Evolutionary conservation across 2,888 invertebrate genomes (phyloP).

Genomic region (Pelosia muscerda): DNA sequence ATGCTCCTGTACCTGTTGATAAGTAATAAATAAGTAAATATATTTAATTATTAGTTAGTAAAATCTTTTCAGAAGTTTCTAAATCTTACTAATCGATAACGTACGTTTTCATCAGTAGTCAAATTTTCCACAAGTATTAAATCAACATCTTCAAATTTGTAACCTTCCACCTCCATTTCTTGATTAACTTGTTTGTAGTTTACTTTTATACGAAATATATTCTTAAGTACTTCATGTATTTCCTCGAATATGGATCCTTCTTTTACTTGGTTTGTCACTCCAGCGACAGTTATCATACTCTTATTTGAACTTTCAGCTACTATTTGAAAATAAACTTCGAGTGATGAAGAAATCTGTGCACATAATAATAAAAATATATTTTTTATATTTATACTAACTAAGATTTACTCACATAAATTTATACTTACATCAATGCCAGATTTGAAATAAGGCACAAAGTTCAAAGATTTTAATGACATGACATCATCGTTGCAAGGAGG

Average conservation of each 20-base stretch:
- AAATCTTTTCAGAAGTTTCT: too few relatives aligned
- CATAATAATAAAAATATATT: neutral
- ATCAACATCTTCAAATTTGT: constrained; percentile 35
- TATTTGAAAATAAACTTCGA: constrained; percentile 53
- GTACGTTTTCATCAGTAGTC: constrained; percentile 43
- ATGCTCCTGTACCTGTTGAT: constrained; percentile 32
- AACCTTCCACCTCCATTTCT: constrained; percentile 13
- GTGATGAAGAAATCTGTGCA: constrained; percentile 40
- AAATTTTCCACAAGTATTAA: constrained; percentile 47
- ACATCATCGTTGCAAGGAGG: constrained; percentile 25
- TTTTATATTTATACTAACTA: neutral
- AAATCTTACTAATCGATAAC: constrained; percentile 6
- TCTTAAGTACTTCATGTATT: constrained; percentile 29
- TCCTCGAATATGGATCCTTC: constrained; percentile 30
- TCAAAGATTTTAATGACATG: constrained; percentile 36
- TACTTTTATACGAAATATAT: constrained; percentile 31
- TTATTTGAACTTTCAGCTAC: constrained; percentile 54
- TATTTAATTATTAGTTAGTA: too few relatives aligned
- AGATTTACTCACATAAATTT: neutral
- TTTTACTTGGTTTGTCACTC: constrained; percentile 28
- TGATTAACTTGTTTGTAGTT: constrained; percentile 34
- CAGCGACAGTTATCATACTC: constrained; percentile 40
- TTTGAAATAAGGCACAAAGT: constrained; percentile 40
- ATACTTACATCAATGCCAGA: constrained; percentile 44
- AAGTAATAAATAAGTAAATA: neutral